Evolutionary conservation across 2,888 invertebrate species (phyloP).

Genomic region (Mycalesis mineus): DNA sequence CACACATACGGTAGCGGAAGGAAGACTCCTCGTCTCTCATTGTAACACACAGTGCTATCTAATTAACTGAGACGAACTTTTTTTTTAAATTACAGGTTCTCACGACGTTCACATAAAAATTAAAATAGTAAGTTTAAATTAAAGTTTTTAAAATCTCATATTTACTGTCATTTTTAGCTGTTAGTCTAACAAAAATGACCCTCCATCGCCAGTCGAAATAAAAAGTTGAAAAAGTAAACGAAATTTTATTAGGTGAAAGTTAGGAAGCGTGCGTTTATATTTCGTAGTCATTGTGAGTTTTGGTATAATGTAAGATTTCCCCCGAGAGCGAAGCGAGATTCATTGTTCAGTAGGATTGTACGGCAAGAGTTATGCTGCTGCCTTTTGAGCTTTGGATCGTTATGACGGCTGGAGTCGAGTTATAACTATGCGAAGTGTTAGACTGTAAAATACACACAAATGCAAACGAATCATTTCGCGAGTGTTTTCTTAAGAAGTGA

Average conservation of each 20-base stretch:
- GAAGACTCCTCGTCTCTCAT: too few species aligned
- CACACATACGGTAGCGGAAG: too few species aligned
- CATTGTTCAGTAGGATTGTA: constrained; percentile 32
- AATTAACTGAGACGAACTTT: too few species aligned
- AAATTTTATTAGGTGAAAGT: constrained; percentile 23
- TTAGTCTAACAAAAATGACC: too few species aligned
- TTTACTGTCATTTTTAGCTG: too few species aligned
- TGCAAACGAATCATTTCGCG: neutral
- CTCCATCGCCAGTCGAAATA: neutral
- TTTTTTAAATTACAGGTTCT: too few species aligned
- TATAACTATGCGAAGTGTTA: neutral
- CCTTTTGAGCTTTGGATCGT: constrained; percentile 3
- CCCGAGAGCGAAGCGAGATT: constrained; percentile 31
- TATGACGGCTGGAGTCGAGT: neutral
- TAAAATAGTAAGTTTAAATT: too few species aligned
- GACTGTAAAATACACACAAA: neutral
- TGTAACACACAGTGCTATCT: too few species aligned
- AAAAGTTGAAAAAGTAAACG: constrained; percentile 4
- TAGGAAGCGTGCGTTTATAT: constrained; percentile 27
- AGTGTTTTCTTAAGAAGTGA: too few species aligned
- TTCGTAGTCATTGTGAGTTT: constrained; percentile 32
- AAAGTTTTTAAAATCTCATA: too few species aligned
- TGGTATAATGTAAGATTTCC: constrained; percentile 39
- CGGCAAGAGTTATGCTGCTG: constrained; percentile 22
- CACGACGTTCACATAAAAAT: too few species aligned